A percentile compares a stretch with the other conserved stretches of the same genome.
Evolutionary conservation across 2,888 invertebrate species (phyloP).

Genomic region (Eupithecia subumbrata): DNA sequence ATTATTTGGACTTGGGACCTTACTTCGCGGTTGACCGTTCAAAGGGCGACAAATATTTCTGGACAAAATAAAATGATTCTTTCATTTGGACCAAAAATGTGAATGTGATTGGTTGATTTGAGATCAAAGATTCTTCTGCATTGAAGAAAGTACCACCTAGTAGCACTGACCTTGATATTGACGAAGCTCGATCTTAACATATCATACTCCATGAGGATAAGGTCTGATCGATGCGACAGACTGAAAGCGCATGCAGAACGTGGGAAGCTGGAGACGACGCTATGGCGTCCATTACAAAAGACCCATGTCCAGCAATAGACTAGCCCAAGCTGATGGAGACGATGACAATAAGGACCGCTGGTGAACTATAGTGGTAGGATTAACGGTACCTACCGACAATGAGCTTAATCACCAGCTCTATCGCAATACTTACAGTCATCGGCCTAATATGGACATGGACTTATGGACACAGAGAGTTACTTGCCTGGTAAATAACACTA

Average conservation of each 20-base stretch:
- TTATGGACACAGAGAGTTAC: neutral
- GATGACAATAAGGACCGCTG: neutral
- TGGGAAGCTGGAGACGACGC: neutral
- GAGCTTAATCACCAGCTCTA: constrained; percentile 19
- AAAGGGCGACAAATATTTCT: too few species aligned
- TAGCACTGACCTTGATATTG: neutral
- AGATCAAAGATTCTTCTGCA: neutral
- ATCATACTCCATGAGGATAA: too few species aligned
- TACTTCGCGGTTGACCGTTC: neutral
- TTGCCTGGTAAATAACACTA: neutral
- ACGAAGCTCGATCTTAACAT: neutral
- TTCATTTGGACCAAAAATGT: too few species aligned
- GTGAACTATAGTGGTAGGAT: neutral
- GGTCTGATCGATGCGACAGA: too few species aligned
- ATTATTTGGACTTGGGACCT: neutral
- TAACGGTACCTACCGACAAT: constrained; percentile 15
- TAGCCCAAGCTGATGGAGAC: neutral
- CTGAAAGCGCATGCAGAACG: neutral
- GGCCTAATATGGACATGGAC: constrained; percentile 12
- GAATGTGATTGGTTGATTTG: too few species aligned
- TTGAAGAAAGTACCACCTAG: neutral
- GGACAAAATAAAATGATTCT: too few species aligned
- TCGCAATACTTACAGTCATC: constrained; percentile 15
- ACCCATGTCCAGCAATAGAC: neutral
- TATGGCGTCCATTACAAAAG: neutral